These are phyloP conservation scores for Parnassius orleans DNA, from an alignment of 2,888 invertebrate species.

Conservation along the genomic window DNA sequence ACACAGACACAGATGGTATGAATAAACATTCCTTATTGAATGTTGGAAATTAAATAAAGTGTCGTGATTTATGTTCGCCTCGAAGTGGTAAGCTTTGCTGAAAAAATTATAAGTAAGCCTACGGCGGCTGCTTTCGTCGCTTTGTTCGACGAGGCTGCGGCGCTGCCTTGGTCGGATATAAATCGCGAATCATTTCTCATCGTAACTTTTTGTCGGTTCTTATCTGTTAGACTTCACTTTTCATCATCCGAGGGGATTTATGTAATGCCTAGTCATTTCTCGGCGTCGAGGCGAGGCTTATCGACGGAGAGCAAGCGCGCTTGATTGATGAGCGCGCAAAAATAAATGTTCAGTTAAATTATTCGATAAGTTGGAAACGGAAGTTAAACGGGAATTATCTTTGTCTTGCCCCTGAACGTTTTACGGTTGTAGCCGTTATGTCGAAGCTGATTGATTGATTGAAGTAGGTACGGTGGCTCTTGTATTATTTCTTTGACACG, in stretches of 20 bases:
- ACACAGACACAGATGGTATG: slow-evolving; percentile 11
- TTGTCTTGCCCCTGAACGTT: slow-evolving; percentile 79
- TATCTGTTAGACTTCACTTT: slow-evolving; percentile 83
- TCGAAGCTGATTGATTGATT: slow-evolving; percentile 70
- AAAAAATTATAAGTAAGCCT: slow-evolving; percentile 28
- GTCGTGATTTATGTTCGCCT: slow-evolving; percentile 38
- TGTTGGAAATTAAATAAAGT: slow-evolving; percentile 22
- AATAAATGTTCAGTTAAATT: slow-evolving; percentile 83
- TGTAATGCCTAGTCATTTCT: slow-evolving; percentile 83
- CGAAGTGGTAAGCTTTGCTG: slow-evolving; percentile 25
- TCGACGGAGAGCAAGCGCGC: slow-evolving; percentile 75
- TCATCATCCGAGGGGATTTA: slow-evolving; percentile 82
- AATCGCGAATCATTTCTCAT: slow-evolving; percentile 82
- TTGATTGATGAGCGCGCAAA: slow-evolving; percentile 82
- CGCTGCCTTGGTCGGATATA: slow-evolving; percentile 69
- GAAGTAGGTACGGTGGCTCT: slow-evolving; percentile 34
- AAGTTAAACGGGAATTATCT: slow-evolving; percentile 83
- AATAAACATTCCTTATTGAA: slow-evolving; percentile 14
- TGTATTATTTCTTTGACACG: slow-evolving; percentile 17
- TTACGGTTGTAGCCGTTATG: slow-evolving; percentile 76
- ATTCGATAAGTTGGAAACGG: slow-evolving; percentile 82
- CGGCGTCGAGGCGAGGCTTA: slow-evolving; percentile 80
- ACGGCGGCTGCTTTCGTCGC: slow-evolving; percentile 33
- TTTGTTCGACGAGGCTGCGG: slow-evolving; percentile 44
- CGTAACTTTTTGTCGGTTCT: slow-evolving; percentile 82